These are phyloP conservation scores for Puffinus mauretanicus DNA, from an alignment of 2,113 vertebrate species.

Conservation along the genomic window DNA sequence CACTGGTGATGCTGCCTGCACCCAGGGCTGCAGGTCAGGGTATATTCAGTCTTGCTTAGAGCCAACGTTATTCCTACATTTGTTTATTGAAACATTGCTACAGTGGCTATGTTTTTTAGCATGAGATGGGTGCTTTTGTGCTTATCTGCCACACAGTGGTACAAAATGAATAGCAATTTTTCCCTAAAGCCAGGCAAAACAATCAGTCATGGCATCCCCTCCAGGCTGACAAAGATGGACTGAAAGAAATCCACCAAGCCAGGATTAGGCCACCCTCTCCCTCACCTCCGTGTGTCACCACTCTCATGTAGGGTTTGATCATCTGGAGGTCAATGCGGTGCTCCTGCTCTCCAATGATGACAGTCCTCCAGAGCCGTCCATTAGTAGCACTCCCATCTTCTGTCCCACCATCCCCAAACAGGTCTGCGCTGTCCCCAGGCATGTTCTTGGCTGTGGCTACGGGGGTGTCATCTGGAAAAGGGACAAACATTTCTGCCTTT, in stretches of 20 bases:
- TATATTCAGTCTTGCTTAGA: background rate
- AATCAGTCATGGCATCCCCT: background rate
- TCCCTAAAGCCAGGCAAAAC: background rate
- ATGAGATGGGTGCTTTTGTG: background rate
- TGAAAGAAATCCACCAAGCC: fast-evolving
- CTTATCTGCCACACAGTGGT: fast-evolving
- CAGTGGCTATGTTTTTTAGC: fast-evolving
- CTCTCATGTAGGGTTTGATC: slow-evolving; percentile 93
- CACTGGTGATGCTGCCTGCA: background rate
- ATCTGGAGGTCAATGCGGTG: slow-evolving; percentile 96
- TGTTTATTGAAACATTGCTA: background rate
- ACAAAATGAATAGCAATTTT: fast-evolving
- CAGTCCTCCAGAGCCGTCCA: slow-evolving; percentile 90
- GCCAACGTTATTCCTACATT: background rate
- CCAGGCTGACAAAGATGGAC: background rate
- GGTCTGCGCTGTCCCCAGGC: slow-evolving; percentile 77
- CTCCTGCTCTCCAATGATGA: slow-evolving; percentile 95
- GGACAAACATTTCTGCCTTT: background rate
- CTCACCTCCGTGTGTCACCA: slow-evolving; percentile 95
- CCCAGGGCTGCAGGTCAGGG: background rate
- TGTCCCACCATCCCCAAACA: slow-evolving; percentile 68
- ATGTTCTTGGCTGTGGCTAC: slow-evolving; percentile 91
- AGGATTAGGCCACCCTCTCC: background rate
- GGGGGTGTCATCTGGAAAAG: slow-evolving; percentile 86
- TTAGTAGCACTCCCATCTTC: slow-evolving; percentile 80